Evolutionary conservation across 2,888 invertebrate species (phyloP).

Genomic region (Troides aeacus): DNA sequence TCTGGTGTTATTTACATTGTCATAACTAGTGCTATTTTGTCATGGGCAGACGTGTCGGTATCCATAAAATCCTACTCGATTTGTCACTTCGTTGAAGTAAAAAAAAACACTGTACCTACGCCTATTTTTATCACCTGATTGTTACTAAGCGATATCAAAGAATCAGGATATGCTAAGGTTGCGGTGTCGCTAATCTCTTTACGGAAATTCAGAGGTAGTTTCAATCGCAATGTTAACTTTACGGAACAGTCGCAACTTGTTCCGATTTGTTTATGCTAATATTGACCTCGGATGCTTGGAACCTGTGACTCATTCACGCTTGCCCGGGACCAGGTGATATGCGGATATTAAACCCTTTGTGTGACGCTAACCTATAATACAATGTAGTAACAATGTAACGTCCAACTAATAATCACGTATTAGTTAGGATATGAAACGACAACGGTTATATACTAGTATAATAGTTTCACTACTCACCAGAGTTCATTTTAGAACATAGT

Average conservation of each 20-base stretch:
- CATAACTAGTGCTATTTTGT: too few relatives aligned
- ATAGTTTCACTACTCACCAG: too few relatives aligned
- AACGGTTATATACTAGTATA: too few relatives aligned
- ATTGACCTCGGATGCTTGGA: neutral
- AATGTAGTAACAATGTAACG: neutral
- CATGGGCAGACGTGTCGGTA: too few relatives aligned
- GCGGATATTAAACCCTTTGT: constrained; percentile 2
- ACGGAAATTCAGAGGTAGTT: constrained; percentile 1
- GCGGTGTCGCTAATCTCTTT: neutral
- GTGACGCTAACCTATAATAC: neutral
- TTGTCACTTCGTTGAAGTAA: too few relatives aligned
- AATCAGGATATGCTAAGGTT: neutral
- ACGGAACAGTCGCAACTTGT: constrained; percentile 1
- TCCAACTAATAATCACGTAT: too few relatives aligned
- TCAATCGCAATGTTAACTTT: neutral
- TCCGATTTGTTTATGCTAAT: neutral
- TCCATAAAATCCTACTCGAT: too few relatives aligned
- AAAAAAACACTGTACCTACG: neutral
- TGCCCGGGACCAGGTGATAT: neutral
- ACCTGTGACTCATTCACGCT: constrained; percentile 1
- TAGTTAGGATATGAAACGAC: too few relatives aligned
- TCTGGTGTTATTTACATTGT: too few relatives aligned
- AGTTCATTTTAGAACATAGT: too few relatives aligned
- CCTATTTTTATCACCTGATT: neutral
- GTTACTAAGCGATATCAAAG: neutral